Evolutionary conservation across 2,797 vertebrate genomes (phyloP), one percentile per base, ranked within the genome.

Genomic region (Okamejei kenojei): DNA sequence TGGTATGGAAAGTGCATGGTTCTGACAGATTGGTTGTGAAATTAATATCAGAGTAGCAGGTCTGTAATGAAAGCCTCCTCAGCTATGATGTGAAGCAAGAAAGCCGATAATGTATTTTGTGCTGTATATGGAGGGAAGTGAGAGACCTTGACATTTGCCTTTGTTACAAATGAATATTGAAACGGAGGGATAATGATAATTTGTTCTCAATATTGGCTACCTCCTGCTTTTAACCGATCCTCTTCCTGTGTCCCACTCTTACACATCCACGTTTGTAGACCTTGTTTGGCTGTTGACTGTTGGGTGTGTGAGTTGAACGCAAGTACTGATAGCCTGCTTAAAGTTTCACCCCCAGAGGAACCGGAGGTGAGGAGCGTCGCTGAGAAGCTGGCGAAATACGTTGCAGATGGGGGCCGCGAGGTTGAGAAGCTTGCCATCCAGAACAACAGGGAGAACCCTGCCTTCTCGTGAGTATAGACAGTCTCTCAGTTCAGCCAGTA

Each of bases 261-360:
- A 17, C 95, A 94, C 93, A 93, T 94, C 94, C 93, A 93, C 93
- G 32, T 54, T 95, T 94, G 93, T 96, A 96, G 96, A 95, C 94
- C 95, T 95, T 95, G 96, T 96, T 95, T 96, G 95, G 97, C 96
- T 97, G 96, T 96, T 96, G 96, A 95, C 96, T 95, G 96, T 96
- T 97, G 95, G 96, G 96, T 96, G 96, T 97, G 96, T 96, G 96
- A 95, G 93, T 96, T 96, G 96, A 97, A 95, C 96, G 97, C 96
- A 96, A 96, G 96, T 99, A 98, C 98, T 99, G 96, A 99, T 98
- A 98, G 98, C 97, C 96, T 98, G 97, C 98, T 99, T 98, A 98
- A 99, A 99, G 99, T 99, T 97, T 98, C 97, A 96, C 98, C 99
- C 97, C 99, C 99, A 99, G 98, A 98, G 98, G 98, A 99, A 96